Evolutionary conservation across 2,888 invertebrate genomes (phyloP).

Genomic region (Mythimna vitellina): DNA sequence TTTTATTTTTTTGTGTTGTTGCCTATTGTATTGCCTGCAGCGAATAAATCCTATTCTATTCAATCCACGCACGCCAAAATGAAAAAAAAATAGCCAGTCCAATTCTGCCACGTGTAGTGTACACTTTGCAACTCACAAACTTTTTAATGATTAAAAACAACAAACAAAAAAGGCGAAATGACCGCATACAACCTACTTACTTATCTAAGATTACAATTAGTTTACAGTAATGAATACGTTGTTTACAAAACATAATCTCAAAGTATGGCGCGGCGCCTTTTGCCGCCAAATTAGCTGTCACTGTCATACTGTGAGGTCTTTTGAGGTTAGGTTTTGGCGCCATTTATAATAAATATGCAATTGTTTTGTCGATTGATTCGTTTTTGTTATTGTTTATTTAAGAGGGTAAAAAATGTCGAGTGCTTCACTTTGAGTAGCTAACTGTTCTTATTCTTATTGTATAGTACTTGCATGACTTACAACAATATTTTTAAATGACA

Average conservation of each 20-base stretch:
- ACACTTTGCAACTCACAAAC: background rate
- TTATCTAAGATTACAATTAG: slow-evolving; percentile 50
- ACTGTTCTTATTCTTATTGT: background rate
- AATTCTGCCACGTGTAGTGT: slow-evolving; percentile 14
- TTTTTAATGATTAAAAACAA: slow-evolving; percentile 15
- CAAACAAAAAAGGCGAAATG: slow-evolving; percentile 29
- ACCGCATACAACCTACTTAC: slow-evolving; percentile 36
- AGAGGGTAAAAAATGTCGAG: background rate
- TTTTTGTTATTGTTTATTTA: slow-evolving; percentile 9
- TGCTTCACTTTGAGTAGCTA: background rate
- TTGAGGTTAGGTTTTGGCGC: slow-evolving; percentile 57
- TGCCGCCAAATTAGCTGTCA: slow-evolving; percentile 63
- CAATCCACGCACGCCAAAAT: too few species aligned
- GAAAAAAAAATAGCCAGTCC: background rate
- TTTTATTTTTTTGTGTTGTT: too few species aligned
- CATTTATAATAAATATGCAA: slow-evolving; percentile 44
- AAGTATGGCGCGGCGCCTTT: slow-evolving; percentile 55
- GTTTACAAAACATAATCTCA: slow-evolving; percentile 57
- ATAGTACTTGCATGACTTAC: background rate
- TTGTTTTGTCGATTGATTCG: slow-evolving; percentile 56
- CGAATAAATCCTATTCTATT: too few species aligned
- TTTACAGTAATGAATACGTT: slow-evolving; percentile 49
- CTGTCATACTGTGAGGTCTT: slow-evolving; percentile 63
- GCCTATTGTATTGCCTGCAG: too few species aligned
- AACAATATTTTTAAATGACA: too few species aligned